Base-by-base conservation (phyloP, 2,797 vertebrate species). In the Aulostomus chinensis region DNA sequence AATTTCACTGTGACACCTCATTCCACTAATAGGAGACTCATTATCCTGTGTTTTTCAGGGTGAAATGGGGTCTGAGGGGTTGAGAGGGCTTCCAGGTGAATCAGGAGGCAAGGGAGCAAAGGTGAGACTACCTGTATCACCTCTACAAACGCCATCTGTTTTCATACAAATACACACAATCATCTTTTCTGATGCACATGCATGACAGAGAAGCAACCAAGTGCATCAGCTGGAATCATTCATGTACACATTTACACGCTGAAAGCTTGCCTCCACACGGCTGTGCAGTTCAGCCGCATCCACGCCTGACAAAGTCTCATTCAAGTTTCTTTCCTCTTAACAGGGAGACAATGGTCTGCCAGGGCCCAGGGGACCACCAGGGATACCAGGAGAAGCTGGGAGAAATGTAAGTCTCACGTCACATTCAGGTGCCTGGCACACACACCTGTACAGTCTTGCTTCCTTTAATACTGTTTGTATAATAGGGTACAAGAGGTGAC, bases 271-370 rank as follows among this genome's bases (percentile, higher is more conserved):
- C n/a, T n/a, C n/a, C n/a, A n/a, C n/a, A n/a, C n/a, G n/a, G n/a
- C n/a, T n/a, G n/a, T n/a, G n/a, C n/a, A n/a, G n/a, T n/a, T n/a
- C n/a, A n/a, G n/a, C n/a, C n/a, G n/a, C n/a, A n/a, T n/a, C n/a
- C n/a, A n/a, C n/a, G n/a, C n/a, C n/a, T n/a, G n/a, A n/a, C n/a
- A n/a, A n/a, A n/a, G n/a, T n/a, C n/a, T n/a, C n/a, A n/a, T 4
- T 54, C 5, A 43, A 25, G 31, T 46, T 35, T 61, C 14, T 57
- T 15, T 55, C 7, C 21, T 55, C 15, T 60, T 3, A 56, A 66
- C 82, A 99, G 97, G 97, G 97, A 54, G 97, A 99, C 45, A 82
- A 83, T 14, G 97, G 97, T 32, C 68, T 94, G 12, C 93, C 93
- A 58, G 97, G 97, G 58, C 94, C 95, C 16, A 93, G 97, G 73